Base-by-base conservation (phyloP, 2,888 invertebrate species). In the Orchesellides sinensis region DNA sequence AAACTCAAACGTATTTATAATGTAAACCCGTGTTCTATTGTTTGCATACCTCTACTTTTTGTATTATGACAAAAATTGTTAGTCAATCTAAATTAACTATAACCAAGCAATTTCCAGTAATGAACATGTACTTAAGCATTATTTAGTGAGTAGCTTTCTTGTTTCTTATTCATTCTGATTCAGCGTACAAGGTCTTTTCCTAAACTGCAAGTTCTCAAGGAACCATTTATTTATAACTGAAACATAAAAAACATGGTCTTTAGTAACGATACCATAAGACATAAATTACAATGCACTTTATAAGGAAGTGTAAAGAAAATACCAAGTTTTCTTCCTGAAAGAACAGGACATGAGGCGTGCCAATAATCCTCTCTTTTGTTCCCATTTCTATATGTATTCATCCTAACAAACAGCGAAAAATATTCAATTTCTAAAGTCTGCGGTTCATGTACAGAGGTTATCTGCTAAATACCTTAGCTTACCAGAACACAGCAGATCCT, bases 141-240 rank as follows among this genome's bases (percentile, higher is more conserved):
- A n/a, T n/a, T n/a, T n/a, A n/a, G n/a, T n/a, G n/a, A n/a, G n/a
- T n/a, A n/a, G n/a, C n/a, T n/a, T n/a, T n/a, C n/a, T n/a, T n/a
- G n/a, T n/a, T n/a, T n/a, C 2, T 17, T 10, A 56, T 12, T 59
- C 59, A n/a, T n/a, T 2, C n/a, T 59, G 29, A 32, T 59, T 59
- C 3, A 59, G 25, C 4, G 59, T n/a, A 14, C 59, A 59, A 10
- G 59, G 59, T 4, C 1, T 14, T 3, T 4, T 59, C 8, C 29
- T 12, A n/a, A 59, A 59, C 17, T 59, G 59, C 1, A 3, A 1
- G 17, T n/a, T 1, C 10, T 12, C n/a, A 4, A 8, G 59, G 17
- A 59, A 32, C 59, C 59, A 59, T 23, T 59, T 59, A 32, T 59
- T 59, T 1, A 59, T 32, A 14, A 59, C 59, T 59, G 32, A n/a